phyloP scores from a whole-genome alignment of 1,140 invertebrate genomes.

The Cheumatopsyche charites region DNA sequence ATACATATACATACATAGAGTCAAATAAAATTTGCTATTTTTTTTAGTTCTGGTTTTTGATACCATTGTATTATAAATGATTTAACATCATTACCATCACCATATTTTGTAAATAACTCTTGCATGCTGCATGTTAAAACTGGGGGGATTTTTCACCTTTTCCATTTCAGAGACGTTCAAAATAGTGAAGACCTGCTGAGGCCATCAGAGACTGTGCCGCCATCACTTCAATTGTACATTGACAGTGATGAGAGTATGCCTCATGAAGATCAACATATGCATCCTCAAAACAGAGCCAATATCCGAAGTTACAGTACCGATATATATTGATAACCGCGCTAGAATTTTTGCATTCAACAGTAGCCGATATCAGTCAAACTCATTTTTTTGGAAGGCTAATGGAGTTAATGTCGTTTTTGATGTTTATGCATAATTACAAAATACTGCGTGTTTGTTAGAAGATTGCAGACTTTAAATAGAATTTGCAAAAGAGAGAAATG shows the following conservation, averaged over 20 bases:
- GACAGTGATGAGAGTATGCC: constrained; percentile 42
- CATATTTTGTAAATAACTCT: constrained; percentile 19
- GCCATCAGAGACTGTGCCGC: background rate
- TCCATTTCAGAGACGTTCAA: constrained; percentile 37
- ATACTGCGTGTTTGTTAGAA: no score
- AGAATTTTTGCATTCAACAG: background rate
- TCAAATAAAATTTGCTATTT: no score
- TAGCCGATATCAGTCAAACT: background rate
- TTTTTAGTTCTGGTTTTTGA: no score
- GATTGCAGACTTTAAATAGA: no score
- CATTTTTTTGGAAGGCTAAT: background rate
- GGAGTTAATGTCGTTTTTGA: background rate
- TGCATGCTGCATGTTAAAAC: constrained; percentile 48
- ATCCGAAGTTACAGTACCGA: constrained; percentile 43
- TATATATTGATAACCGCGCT: constrained; percentile 29
- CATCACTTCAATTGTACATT: constrained; percentile 23
- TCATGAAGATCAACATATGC: constrained; percentile 19
- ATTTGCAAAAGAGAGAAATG: no score
- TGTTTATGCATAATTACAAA: no score
- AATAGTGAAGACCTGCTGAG: constrained; percentile 28
- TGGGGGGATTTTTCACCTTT: constrained; percentile 38
- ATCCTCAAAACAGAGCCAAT: constrained; percentile 5
- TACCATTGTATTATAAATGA: background rate
- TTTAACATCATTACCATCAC: background rate
- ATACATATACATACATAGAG: no score